Base-by-base conservation (phyloP, 1,140 invertebrate species). In the Eurytemora carolleeae region DNA sequence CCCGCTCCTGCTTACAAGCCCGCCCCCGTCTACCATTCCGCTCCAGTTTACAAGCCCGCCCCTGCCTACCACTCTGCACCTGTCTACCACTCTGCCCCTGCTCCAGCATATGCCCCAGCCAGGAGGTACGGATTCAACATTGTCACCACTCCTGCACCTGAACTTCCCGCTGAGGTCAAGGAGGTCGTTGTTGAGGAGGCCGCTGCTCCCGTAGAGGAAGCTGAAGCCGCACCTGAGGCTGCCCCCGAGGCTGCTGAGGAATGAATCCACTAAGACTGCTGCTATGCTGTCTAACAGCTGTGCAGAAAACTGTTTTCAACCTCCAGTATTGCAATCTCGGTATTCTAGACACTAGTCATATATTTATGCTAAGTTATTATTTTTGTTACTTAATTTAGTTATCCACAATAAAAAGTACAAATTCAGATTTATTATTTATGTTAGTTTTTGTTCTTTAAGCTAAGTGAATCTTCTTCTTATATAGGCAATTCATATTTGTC, bases 1-100 rank as follows among this genome's bases (percentile, higher is more conserved):
- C 59, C 59, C 23, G 59, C 52, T 57, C 60, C 60, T 25, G 31
- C 31, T n/a, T 62, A 62, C 55, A 56, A 62, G 2, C 59, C 59
- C 22, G 55, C 1, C 16, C 1, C 44, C 59, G n/a, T 19, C 21
- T 22, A 18, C 54, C 21, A 18, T 19, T 7, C 18, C 18, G n/a
- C 54, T 19, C n/a, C n/a, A 7, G 21, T 23, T 18, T 20, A 18
- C 21, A 15, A 57, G 7, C 19, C 56, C 21, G 18, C 56, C 17
- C 56, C 56, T 7, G 21, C n/a, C 7, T 44, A 44, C 31, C 31
- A 44, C 31, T 7, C 15, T 12, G 56, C 56, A 12, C 21, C 56
- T 22, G 23, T 16, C 21, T 57, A 57, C 21, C 15, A 18, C 21
- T 12, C 56, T 24, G 21, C 58, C 2, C 24, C 3, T 31, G 26